These are phyloP conservation scores for Eurypyga helias DNA, from an alignment of 2,113 vertebrate species.

Conservation along the genomic window DNA sequence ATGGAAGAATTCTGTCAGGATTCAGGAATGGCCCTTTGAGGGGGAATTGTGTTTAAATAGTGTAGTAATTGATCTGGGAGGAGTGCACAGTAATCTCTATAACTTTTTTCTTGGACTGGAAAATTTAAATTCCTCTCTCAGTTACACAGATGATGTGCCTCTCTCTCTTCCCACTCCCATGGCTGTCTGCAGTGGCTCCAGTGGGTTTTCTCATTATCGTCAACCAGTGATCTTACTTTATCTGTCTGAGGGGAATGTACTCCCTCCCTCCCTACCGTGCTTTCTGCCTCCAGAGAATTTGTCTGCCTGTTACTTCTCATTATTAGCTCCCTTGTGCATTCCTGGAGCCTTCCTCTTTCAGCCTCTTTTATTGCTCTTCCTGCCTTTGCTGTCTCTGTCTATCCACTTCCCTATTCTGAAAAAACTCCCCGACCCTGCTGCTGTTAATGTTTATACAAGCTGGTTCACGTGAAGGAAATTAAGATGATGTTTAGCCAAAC, in stretches of 20 bases:
- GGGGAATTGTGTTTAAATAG: neutral
- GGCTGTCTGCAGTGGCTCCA: neutral
- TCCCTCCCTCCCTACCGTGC: neutral
- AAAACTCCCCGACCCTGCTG: neutral
- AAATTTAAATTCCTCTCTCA: neutral
- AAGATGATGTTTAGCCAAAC: slow-evolving; percentile 31
- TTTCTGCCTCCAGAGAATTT: neutral
- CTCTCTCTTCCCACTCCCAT: neutral
- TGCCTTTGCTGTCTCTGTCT: neutral
- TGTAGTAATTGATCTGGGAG: neutral
- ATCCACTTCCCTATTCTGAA: neutral
- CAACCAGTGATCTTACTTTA: neutral
- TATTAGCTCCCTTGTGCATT: neutral
- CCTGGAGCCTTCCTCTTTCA: neutral
- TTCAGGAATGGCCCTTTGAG: neutral
- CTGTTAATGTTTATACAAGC: slow-evolving; percentile 26
- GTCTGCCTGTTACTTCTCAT: neutral
- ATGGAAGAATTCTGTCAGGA: neutral
- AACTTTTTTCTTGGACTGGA: neutral
- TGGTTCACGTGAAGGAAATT: slow-evolving; percentile 45
- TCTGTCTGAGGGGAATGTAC: neutral
- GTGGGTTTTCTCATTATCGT: rapidly evolving
- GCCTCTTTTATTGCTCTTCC: neutral
- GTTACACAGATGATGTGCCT: neutral
- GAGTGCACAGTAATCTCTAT: neutral